These are phyloP conservation scores for Mantis religiosa DNA, from an alignment of 2,888 invertebrate genomes.

Conservation along the genomic window DNA sequence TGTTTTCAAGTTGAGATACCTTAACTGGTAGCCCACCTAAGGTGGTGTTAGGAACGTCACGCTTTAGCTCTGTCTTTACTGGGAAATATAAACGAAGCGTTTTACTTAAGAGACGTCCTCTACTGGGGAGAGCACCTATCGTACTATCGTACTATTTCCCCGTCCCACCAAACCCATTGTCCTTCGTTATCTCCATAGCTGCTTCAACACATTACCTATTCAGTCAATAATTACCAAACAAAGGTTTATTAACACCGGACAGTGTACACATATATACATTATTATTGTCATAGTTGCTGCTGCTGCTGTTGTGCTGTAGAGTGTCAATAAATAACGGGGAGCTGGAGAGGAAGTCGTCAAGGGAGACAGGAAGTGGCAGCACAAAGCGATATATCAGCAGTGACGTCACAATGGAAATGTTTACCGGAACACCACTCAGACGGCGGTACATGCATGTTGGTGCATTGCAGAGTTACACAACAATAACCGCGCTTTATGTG, in stretches of 20 bases:
- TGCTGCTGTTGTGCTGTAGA: not conserved
- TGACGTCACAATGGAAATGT: not conserved
- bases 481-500: not conserved
- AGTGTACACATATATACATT: not conserved
- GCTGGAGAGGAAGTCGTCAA: not conserved
- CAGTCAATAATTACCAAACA: not conserved
- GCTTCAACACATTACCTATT: not conserved
- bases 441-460: not conserved
- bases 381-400: not conserved
- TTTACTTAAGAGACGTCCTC: no score
- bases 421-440: not conserved
- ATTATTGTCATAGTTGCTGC: slow-evolving; percentile 7
- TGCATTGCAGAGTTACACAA: not conserved
- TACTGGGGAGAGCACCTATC: not conserved
- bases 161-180: not conserved
- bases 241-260: slow-evolving; percentile 1
- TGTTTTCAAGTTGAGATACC: no score
- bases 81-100: no score
- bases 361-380: not conserved
- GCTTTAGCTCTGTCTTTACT: no score
- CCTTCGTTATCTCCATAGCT: not conserved
- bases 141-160: not conserved
- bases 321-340: slow-evolving; percentile 1
- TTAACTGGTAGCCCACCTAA: no score
- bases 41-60: no score